Percentiles rank a stretch among this genome's conserved stretches.
phyloP scores from a whole-genome alignment of 2,888 invertebrate genomes.

The Stenichneumon culpator region DNA sequence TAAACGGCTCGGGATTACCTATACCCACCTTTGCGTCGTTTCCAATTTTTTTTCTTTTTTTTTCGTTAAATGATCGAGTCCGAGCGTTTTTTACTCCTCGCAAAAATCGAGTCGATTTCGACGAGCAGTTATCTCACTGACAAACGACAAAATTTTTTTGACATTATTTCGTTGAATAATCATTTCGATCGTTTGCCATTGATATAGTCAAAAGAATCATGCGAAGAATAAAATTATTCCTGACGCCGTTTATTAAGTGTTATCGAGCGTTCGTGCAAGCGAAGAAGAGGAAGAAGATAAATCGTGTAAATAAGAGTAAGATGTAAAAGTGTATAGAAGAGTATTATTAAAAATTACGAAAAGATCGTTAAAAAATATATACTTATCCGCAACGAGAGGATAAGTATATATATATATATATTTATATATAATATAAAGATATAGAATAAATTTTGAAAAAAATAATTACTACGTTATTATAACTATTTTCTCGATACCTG shows the following conservation, averaged over 20 bases:
- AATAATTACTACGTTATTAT: constrained; percentile 33
- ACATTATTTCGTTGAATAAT: constrained; percentile 12
- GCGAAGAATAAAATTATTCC: constrained; percentile 77
- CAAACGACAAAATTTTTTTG: constrained; percentile 27
- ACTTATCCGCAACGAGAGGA: constrained; percentile 53
- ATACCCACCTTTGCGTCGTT: constrained; percentile 58
- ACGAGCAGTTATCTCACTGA: constrained; percentile 35
- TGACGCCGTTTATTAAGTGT: constrained; percentile 80
- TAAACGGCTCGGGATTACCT: constrained; percentile 71
- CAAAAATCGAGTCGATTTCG: constrained; percentile 40
- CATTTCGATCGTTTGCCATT: constrained; percentile 48
- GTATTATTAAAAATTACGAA: constrained; percentile 53
- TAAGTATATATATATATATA: constrained; percentile 36
- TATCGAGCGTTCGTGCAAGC: constrained; percentile 72
- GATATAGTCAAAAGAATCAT: constrained; percentile 73
- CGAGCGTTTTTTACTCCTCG: constrained; percentile 58
- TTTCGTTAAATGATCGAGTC: constrained; percentile 20
- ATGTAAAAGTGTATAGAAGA: constrained; percentile 62
- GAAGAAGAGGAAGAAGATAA: constrained; percentile 44
- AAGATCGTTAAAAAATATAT: constrained; percentile 61
- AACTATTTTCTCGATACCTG: constrained; percentile 77
- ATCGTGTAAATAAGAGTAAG: constrained; percentile 55
- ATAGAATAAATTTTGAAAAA: constrained; percentile 16
- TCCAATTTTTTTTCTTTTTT: constrained; percentile 1
- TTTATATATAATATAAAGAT: constrained; percentile 54